Percentiles rank a stretch among this genome's conserved stretches.
These are phyloP conservation scores for Agrotis exclamationis DNA, from an alignment of 2,888 invertebrate species.

Conservation along the genomic window DNA sequence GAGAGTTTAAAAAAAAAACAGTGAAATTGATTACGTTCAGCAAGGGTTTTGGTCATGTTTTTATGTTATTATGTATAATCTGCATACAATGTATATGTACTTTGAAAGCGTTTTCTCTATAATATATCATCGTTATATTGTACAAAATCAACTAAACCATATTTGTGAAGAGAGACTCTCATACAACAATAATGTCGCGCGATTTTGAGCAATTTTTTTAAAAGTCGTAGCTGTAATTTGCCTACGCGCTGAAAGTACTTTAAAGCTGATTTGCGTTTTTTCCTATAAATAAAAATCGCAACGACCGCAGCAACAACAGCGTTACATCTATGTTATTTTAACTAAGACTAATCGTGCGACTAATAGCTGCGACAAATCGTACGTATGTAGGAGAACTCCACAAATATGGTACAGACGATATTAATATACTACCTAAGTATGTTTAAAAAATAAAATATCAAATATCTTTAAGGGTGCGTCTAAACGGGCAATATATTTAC, in stretches of 20 bases:
- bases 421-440: slow-evolving; percentile 65
- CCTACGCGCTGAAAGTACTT: slow-evolving; percentile 32
- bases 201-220: slow-evolving; percentile 61
- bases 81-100: slow-evolving; percentile 87
- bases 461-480: slow-evolving; percentile 24
- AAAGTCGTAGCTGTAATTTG: slow-evolving; percentile 21
- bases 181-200: slow-evolving; percentile 35
- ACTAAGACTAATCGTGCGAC: slow-evolving; percentile 57
- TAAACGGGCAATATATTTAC: no score
- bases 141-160: slow-evolving; percentile 64
- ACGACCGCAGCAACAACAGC: slow-evolving; percentile 35
- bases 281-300: slow-evolving; percentile 33
- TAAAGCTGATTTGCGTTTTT: slow-evolving; percentile 25
- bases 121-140: slow-evolving; percentile 72
- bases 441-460: slow-evolving; percentile 64
- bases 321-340: slow-evolving; percentile 38
- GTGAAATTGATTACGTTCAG: slow-evolving; percentile 1
- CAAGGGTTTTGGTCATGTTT: slow-evolving; percentile 2
- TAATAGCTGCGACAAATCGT: slow-evolving; percentile 45
- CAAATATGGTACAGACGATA: slow-evolving; percentile 44
- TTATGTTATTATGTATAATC: slow-evolving; percentile 69
- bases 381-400: slow-evolving; percentile 12
- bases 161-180: slow-evolving; percentile 47
- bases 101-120: slow-evolving; percentile 84
- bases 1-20: no score